These are phyloP conservation scores for Drosophila mayri DNA, from an alignment of 1,140 invertebrate species.

Conservation along the genomic window DNA sequence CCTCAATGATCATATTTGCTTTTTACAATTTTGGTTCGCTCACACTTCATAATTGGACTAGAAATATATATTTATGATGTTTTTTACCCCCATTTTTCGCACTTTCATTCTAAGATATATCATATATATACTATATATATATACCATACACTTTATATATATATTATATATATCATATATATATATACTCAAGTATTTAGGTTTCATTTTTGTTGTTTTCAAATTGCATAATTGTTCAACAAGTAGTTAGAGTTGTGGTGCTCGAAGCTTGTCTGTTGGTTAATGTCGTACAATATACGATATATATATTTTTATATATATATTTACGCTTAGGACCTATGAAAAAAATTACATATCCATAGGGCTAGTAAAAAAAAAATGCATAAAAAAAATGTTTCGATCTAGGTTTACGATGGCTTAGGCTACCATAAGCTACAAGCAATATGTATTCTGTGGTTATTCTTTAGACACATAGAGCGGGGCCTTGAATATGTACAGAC, in stretches of 20 bases:
- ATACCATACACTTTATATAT: not conserved
- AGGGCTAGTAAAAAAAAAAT: conserved; percentile 49
- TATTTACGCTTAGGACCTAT: conserved; percentile 31
- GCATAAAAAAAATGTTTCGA: conserved; percentile 26
- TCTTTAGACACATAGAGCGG: conserved; percentile 34
- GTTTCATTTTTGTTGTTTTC: conserved; percentile 14
- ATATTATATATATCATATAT: not conserved
- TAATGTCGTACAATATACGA: conserved; percentile 35
- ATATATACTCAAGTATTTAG: conserved; percentile 7
- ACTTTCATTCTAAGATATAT: conserved; percentile 2
- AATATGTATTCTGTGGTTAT: conserved; percentile 21
- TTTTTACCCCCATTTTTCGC: not conserved
- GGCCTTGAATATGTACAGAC: conserved; percentile 26
- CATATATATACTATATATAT: not conserved
- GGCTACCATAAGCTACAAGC: conserved; percentile 36
- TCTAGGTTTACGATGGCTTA: conserved; percentile 36
- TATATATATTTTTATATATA: conserved; percentile 14
- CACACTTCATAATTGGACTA: conserved; percentile 72
- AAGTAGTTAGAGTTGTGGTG: conserved; percentile 51
- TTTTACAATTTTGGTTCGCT: conserved; percentile 68
- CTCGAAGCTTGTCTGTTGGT: conserved; percentile 53
- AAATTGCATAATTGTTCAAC: conserved; percentile 59
- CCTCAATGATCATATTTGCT: conserved; percentile 16
- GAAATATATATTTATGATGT: conserved; percentile 69
- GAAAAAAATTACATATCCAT: conserved; percentile 58